phyloP scores from a whole-genome alignment of 2,113 vertebrate genomes.

The Pluvialis apricaria region DNA sequence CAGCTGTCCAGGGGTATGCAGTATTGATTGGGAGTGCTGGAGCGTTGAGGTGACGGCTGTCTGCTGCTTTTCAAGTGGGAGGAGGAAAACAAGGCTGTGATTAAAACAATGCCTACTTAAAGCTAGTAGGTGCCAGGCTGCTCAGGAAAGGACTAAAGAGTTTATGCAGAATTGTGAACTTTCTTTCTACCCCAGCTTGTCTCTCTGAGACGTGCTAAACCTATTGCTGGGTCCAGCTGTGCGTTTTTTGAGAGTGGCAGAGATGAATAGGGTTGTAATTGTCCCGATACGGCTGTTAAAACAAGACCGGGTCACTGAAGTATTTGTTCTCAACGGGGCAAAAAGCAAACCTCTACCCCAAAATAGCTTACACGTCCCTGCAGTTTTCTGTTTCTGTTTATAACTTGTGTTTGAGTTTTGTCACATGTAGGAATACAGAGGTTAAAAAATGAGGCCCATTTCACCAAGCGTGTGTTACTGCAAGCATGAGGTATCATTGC shows the following conservation, averaged over 20 bases:
- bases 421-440: not conserved
- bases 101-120: not conserved
- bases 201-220: not conserved
- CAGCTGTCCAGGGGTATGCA: not conserved
- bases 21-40: not conserved
- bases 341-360: not conserved
- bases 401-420: not conserved
- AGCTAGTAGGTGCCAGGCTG: not conserved
- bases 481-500: not conserved
- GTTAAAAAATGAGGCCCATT: not conserved
- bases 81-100: not conserved
- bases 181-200: not conserved
- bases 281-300: not conserved
- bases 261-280: not conserved
- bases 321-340: not conserved
- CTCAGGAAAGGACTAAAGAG: not conserved
- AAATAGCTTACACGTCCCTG: not conserved
- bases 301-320: not conserved
- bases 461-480: not conserved
- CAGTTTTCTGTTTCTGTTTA: not conserved
- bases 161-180: not conserved
- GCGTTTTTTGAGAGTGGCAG: not conserved
- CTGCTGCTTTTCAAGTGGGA: not conserved
- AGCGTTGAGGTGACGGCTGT: not conserved
- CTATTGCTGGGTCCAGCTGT: not conserved